phyloP scores from a whole-genome alignment of 35 echinoderm and acorn worm species.

The Acanthaster planci region DNA sequence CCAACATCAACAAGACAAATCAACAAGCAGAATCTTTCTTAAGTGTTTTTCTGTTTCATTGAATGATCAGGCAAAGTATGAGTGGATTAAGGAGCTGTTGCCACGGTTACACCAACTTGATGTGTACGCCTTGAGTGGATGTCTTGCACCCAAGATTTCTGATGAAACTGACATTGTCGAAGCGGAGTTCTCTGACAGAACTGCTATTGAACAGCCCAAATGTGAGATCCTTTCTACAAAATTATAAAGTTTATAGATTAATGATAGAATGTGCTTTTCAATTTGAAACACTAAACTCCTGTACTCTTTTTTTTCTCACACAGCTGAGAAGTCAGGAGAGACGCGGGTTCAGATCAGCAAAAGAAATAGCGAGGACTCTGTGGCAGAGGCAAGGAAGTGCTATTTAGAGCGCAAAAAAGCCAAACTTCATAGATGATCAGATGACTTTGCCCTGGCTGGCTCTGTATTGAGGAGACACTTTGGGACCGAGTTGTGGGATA shows the following conservation, averaged over 20 bases:
- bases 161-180: not conserved
- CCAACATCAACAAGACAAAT: not conserved
- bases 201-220: too few relatives aligned
- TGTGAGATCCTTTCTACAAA: too few relatives aligned
- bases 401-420: constrained; percentile 88
- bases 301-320: not conserved
- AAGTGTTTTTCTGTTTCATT: not conserved
- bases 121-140: constrained; percentile 92
- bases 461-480: too few relatives aligned
- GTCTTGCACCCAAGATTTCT: constrained; percentile 66
- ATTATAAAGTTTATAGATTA: too few relatives aligned
- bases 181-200: not conserved
- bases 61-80: constrained; percentile 72
- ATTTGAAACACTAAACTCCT: not conserved
- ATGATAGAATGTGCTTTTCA: not conserved
- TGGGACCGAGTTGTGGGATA: too few relatives aligned
- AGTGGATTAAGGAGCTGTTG: constrained; percentile 88
- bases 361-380: constrained; percentile 67
- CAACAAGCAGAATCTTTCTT: not conserved
- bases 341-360: constrained; percentile 36
- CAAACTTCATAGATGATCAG: constrained; percentile 17
- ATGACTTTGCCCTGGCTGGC: too few relatives aligned
- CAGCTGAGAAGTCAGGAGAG: not conserved
- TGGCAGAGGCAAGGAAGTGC: constrained; percentile 80
- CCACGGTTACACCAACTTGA: constrained; percentile 92